These are phyloP conservation scores for Rhaphigaster nebulosa DNA, from an alignment of 2,888 invertebrate species.

Conservation along the genomic window DNA sequence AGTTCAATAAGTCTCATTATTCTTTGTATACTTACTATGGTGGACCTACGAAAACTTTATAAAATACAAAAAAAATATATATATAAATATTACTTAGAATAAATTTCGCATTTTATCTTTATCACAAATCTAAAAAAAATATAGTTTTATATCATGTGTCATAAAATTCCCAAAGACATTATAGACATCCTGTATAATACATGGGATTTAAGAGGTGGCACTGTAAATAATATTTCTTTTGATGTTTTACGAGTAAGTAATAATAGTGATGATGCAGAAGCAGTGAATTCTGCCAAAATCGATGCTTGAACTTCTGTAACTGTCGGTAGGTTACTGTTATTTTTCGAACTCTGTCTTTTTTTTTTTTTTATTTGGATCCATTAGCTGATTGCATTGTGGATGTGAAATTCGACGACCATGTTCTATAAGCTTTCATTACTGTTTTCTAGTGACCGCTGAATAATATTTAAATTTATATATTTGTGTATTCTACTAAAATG, in stretches of 20 bases:
- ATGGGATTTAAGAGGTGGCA: neutral
- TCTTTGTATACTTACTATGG: too few species aligned
- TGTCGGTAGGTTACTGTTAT: neutral
- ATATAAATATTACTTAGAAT: too few species aligned
- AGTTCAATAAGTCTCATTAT: too few species aligned
- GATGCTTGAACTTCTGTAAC: neutral
- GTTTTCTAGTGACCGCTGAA: neutral
- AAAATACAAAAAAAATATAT: too few species aligned
- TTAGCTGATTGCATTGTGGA: neutral
- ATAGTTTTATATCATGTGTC: too few species aligned
- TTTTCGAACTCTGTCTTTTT: neutral
- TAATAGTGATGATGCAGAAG: neutral
- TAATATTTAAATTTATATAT: too few species aligned
- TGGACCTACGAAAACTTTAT: too few species aligned
- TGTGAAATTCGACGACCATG: neutral
- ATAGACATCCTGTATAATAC: too few species aligned
- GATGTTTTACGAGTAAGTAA: neutral
- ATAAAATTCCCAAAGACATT: too few species aligned
- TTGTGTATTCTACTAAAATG: too few species aligned
- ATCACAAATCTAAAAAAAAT: too few species aligned
- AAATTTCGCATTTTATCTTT: too few species aligned
- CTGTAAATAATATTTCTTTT: neutral
- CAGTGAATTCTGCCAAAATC: neutral
- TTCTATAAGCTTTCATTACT: neutral
- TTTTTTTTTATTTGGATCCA: neutral